A percentile compares a stretch with the other conserved stretches of the same genome.
Evolutionary conservation across 2,113 vertebrate genomes (phyloP).

Genomic region (Aix galericulata): DNA sequence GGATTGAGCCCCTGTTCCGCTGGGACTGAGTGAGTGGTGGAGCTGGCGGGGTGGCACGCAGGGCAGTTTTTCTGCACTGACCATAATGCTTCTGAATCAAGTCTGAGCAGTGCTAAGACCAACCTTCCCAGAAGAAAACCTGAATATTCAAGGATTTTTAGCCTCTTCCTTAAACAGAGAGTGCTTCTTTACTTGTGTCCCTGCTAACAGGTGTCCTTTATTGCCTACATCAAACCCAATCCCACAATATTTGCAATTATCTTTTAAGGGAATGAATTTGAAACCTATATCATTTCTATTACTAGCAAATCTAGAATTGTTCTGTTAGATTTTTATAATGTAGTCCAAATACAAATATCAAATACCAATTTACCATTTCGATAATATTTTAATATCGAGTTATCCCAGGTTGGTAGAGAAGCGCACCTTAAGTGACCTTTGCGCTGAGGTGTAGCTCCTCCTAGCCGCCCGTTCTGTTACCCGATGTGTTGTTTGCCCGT

Average conservation of each 20-base stretch:
- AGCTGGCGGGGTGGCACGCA: rapidly evolving
- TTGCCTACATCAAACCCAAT: background rate
- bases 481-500: background rate
- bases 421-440: background rate
- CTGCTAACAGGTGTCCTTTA: background rate
- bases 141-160: background rate
- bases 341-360: background rate
- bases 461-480: background rate
- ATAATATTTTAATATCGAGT: background rate
- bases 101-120: too few relatives aligned
- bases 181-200: background rate
- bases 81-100: background rate
- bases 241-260: too few relatives aligned
- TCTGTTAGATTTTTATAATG: background rate
- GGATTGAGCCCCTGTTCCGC: background rate
- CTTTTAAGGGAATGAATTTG: background rate
- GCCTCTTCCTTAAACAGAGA: background rate
- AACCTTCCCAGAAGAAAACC: background rate
- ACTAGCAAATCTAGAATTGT: background rate
- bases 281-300: background rate
- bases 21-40: rapidly evolving
- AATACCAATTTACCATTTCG: background rate
- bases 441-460: background rate
- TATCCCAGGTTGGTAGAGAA: background rate
- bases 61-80: background rate